Evolutionary conservation across 2,113 vertebrate species (phyloP).

Genomic region (Solea senegalensis): DNA sequence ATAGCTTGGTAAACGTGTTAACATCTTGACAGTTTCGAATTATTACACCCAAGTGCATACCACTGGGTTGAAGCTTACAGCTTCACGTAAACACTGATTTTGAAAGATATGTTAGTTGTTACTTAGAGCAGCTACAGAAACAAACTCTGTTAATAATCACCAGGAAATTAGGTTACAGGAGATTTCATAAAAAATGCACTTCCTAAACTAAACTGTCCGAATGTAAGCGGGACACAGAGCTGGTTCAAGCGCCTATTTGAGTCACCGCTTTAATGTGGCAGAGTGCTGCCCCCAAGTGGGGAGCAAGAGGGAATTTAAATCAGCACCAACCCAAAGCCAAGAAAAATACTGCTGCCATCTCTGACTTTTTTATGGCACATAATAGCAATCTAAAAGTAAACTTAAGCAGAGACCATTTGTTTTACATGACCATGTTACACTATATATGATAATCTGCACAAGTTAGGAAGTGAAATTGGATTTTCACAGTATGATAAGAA

Average conservation of each 20-base stretch:
- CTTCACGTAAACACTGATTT: conserved; percentile 35
- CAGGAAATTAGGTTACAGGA: not conserved
- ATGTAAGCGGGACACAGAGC: not conserved
- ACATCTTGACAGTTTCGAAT: conserved; percentile 26
- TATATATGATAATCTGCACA: not conserved
- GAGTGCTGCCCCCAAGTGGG: conserved; percentile 69
- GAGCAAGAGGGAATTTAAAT: conserved; percentile 9
- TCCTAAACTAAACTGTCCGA: not conserved
- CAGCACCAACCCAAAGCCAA: conserved; percentile 4
- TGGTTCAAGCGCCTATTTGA: not conserved
- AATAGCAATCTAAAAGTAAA: not conserved
- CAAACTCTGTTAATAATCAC: conserved; percentile 26
- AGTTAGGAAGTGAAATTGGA: not conserved
- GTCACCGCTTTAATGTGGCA: conserved; percentile 10
- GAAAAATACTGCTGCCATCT: not conserved
- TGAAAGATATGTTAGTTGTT: conserved; percentile 10
- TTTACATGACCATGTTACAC: not conserved
- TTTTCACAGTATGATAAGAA: not conserved
- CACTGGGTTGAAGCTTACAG: conserved; percentile 3
- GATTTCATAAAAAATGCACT: not conserved
- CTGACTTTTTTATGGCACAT: conserved; percentile 12
- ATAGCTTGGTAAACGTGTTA: conserved; percentile 43
- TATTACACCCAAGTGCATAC: conserved; percentile 11
- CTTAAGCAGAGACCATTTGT: not conserved
- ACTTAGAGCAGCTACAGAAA: conserved; percentile 1